Evolutionary conservation across 2,113 vertebrate genomes (phyloP), one percentile per base, ranked within the genome.

Genomic region (Phaethon lepturus): DNA sequence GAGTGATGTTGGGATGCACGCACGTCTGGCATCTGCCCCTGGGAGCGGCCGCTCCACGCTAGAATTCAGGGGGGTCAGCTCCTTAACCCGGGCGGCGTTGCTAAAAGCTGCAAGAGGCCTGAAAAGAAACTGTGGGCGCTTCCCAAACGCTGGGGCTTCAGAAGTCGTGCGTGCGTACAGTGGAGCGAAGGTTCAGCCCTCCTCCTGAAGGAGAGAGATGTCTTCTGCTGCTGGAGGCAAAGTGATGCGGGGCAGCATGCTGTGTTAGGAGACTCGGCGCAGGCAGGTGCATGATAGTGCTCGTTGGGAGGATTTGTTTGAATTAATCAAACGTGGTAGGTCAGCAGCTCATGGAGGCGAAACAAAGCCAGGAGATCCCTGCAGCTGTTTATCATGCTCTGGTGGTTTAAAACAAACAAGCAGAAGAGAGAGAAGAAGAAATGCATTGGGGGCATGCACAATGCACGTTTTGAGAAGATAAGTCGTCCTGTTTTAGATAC

Each of bases 1-100:
- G 0, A 23, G 25, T 19, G 38, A 16, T 19, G n/a, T 4, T 69
- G 53, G 63, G 47, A 63, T 4, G 0, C 0, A 0, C 7, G 17
- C 7, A 7, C 10, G 12, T 63, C 63, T 85, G 71, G 23, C 50
- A 56, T 35, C 26, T 89, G 56, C 33, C 59, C 28, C 35, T 24
- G 18, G 44, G 17, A 63, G 47, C 38, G 16, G 25, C 67, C 0
- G 0, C 31, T 35, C 26, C 3, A 0, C 52, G 47, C 62, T 56
- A 5, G 26, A 78, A 85, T 29, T 68, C 29, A 31, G 29, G 45
- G 45, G 68, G 29, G 26, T 24, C 33, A 13, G 7, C 26, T 49
- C 13, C 53, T 38, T 53, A 25, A 42, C 77, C 19, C 26, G 67
- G 38, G 16, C 29, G 47, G 22, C 0, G 0, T 18, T 58, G 14